These are phyloP conservation scores for Grammomys surdaster DNA, from an alignment of 2,113 vertebrate species.

Conservation along the genomic window DNA sequence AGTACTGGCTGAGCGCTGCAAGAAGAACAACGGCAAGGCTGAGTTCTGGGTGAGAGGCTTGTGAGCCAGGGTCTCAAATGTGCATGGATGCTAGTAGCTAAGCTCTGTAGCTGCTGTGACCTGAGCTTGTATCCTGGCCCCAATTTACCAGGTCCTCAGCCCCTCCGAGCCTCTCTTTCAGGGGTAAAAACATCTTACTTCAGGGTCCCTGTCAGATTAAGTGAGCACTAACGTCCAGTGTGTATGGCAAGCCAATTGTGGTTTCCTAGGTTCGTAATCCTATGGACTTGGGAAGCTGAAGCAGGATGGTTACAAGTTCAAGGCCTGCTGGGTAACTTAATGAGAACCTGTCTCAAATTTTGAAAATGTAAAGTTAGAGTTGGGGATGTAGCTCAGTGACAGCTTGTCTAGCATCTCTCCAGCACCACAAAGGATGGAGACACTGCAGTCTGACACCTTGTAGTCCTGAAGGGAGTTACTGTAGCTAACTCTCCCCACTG, in stretches of 20 bases:
- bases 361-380: background rate
- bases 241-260: background rate
- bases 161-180: background rate
- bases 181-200: background rate
- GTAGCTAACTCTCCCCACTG: background rate
- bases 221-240: background rate
- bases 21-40: conserved; percentile 95
- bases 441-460: background rate
- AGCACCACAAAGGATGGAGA: background rate
- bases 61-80: background rate
- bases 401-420: background rate
- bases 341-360: background rate
- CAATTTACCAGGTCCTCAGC: background rate
- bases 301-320: background rate
- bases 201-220: background rate
- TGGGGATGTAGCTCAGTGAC: background rate
- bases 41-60: conserved; percentile 95
- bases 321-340: background rate
- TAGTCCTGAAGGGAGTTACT: background rate
- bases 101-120: background rate
- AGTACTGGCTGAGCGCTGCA: conserved; percentile 96
- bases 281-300: background rate
- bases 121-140: background rate
- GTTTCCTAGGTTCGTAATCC: background rate
- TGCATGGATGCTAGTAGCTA: too few relatives aligned